These are phyloP conservation scores for Seira ritae DNA, from an alignment of 2,888 invertebrate genomes.

Conservation along the genomic window DNA sequence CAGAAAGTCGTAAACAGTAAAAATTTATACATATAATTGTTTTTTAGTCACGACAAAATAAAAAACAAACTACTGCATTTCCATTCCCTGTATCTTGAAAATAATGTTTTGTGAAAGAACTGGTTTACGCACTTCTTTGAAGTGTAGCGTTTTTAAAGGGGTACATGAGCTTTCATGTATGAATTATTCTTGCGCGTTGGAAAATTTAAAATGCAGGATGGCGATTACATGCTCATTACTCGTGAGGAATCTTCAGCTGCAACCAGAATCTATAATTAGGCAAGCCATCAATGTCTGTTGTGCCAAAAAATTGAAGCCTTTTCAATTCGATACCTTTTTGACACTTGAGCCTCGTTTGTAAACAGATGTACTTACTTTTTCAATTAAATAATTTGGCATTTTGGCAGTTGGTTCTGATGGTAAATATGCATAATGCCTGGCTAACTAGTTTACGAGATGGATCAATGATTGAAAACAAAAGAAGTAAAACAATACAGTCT, in stretches of 20 bases:
- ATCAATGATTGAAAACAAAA: not conserved
- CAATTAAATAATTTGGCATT: not conserved
- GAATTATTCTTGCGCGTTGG: constrained; percentile 45
- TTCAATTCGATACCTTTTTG: constrained; percentile 29
- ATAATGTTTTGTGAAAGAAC: constrained; percentile 31
- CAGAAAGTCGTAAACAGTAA: constrained; percentile 29
- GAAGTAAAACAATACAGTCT: not conserved
- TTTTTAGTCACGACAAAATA: constrained; percentile 45
- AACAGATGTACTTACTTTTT: not conserved
- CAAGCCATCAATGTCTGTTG: constrained; percentile 31
- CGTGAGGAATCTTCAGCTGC: constrained; percentile 53
- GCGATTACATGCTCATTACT: constrained; percentile 50
- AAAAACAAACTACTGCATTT: not conserved
- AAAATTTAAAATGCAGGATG: constrained; percentile 40
- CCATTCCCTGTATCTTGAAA: no score
- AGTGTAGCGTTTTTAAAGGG: not conserved
- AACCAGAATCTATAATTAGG: constrained; percentile 48
- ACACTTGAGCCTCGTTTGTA: constrained; percentile 46
- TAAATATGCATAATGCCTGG: not conserved
- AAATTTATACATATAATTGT: constrained; percentile 45
- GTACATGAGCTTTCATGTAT: constrained; percentile 29
- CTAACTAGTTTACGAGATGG: not conserved
- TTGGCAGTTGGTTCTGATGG: not conserved
- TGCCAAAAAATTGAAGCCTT: constrained; percentile 7
- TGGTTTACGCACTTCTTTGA: constrained; percentile 38